Conservation (phyloP, 2,797 vertebrate genomes). For the Halcyon smyrnensis region DNA sequence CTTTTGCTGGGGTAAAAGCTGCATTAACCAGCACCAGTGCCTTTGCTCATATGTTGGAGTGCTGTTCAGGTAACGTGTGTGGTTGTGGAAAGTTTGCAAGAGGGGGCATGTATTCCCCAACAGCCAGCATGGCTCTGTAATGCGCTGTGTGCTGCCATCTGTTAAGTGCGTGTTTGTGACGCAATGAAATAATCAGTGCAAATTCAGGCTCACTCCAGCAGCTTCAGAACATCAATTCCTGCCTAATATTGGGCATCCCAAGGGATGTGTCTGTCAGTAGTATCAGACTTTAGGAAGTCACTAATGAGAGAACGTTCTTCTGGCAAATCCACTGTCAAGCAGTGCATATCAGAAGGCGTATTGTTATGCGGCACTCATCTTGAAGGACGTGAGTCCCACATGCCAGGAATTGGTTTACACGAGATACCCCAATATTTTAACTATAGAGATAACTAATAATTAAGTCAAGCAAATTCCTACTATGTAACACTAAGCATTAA, state of each 20-base stretch:
- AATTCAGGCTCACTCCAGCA: conserved; percentile 58
- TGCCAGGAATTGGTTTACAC: not conserved
- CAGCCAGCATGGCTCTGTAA: conserved; percentile 64
- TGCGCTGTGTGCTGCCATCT: conserved; percentile 68
- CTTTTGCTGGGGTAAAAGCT: conserved; percentile 66
- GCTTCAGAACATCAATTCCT: conserved; percentile 54
- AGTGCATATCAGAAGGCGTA: not conserved
- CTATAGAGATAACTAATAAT: not conserved
- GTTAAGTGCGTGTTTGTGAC: conserved; percentile 64
- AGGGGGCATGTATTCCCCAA: conserved; percentile 69
- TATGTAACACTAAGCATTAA: not conserved
- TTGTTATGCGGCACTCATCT: not conserved
- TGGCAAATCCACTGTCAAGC: not conserved
- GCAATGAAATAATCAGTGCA: conserved; percentile 32
- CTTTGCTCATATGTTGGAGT: conserved; percentile 62
- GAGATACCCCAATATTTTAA: not conserved
- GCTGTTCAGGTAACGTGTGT: conserved; percentile 62
- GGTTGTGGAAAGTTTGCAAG: conserved; percentile 60
- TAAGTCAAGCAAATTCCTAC: not conserved
- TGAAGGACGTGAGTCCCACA: not conserved
- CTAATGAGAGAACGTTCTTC: not conserved
- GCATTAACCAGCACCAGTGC: conserved; percentile 53
- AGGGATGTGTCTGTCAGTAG: not conserved
- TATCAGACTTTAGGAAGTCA: not conserved
- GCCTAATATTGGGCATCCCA: not conserved